Percentiles rank a stretch among this genome's conserved stretches.
phyloP scores from a whole-genome alignment of 2,113 vertebrate genomes.

The Aphelocoma coerulescens region DNA sequence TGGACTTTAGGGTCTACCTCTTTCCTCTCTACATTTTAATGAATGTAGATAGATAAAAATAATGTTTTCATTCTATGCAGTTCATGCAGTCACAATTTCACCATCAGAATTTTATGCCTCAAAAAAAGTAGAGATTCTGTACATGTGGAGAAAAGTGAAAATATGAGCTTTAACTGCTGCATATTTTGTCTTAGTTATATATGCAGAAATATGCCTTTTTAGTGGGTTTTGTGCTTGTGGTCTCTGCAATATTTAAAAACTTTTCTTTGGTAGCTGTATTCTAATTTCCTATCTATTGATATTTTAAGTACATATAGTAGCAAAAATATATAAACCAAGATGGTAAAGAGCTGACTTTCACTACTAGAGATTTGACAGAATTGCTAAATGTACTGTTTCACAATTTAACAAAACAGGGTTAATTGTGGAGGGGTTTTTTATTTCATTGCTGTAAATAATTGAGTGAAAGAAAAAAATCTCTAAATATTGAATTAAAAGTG shows the following conservation, averaged over 20 bases:
- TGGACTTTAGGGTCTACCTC: neutral
- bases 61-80: neutral
- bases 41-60: neutral
- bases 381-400: neutral
- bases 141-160: neutral
- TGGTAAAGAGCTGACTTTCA: neutral
- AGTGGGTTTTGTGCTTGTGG: neutral
- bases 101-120: neutral
- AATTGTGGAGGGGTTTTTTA: neutral
- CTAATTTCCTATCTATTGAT: neutral
- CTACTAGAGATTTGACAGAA: neutral
- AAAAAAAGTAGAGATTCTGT: neutral
- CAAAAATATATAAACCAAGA: neutral
- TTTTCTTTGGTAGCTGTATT: neutral
- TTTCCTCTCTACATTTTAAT: neutral
- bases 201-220: neutral
- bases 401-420: neutral
- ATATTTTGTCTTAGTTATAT: neutral
- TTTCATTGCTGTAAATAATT: neutral
- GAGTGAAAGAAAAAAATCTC: neutral
- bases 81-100: neutral
- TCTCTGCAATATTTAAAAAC: neutral
- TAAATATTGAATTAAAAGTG: neutral
- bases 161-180: neutral
- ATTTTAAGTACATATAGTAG: neutral